Percentiles rank a stretch among this genome's conserved stretches.
Evolutionary conservation across 2,113 vertebrate genomes (phyloP).

Genomic region (Tamias sibiricus): DNA sequence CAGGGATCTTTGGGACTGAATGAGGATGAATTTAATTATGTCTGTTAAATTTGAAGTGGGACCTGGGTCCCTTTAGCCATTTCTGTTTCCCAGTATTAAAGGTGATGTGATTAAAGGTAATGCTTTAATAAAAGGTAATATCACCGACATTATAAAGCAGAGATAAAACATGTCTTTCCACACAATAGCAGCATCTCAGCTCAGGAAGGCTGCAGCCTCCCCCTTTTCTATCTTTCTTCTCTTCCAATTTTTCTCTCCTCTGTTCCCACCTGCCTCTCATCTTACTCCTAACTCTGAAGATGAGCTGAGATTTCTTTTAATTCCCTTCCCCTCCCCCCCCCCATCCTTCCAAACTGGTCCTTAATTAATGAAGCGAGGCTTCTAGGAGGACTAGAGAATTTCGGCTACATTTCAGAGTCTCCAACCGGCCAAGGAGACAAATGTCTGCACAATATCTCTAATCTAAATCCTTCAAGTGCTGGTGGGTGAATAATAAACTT

Average conservation of each 20-base stretch:
- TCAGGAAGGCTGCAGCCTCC: not conserved
- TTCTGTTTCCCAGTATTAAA: constrained; percentile 60
- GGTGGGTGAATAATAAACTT: constrained; percentile 45
- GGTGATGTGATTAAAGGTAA: constrained; percentile 29
- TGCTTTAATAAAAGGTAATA: constrained; percentile 63
- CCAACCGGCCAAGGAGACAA: constrained; percentile 4
- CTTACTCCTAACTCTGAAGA: not conserved
- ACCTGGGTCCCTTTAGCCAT: constrained; percentile 15
- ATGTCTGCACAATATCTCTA: constrained; percentile 17
- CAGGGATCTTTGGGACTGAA: not conserved
- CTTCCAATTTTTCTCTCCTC: not conserved
- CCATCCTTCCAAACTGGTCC: not conserved
- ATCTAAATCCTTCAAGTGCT: constrained; percentile 57
- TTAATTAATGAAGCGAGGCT: constrained; percentile 45
- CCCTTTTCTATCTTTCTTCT: not conserved
- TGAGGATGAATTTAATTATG: constrained; percentile 55
- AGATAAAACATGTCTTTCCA: not conserved
- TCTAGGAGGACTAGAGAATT: not conserved
- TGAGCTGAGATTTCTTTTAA: constrained; percentile 18
- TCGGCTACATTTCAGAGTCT: constrained; percentile 5
- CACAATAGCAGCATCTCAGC: not conserved
- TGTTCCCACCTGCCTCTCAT: not conserved
- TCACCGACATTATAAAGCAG: constrained; percentile 4
- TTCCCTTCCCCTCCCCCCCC: not conserved
- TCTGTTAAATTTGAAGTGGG: constrained; percentile 48